Evolutionary conservation across 2,888 invertebrate species (phyloP).

Genomic region (Mechanitis messenoides): DNA sequence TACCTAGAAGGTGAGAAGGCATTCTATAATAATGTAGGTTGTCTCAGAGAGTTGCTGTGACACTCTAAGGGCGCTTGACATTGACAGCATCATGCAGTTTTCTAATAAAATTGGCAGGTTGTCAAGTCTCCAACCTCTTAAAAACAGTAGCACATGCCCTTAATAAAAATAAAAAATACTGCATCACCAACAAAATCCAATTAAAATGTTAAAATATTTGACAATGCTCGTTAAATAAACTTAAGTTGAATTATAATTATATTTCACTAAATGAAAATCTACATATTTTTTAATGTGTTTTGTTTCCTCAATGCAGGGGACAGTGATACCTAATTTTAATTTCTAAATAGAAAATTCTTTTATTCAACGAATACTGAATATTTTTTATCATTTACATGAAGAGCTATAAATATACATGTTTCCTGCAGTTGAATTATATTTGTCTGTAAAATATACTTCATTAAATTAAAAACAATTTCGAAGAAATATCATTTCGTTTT

Average conservation of each 20-base stretch:
- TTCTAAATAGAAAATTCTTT: constrained; percentile 17
- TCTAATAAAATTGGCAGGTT: constrained; percentile 63
- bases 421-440: too few species aligned
- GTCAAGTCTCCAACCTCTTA: constrained; percentile 50
- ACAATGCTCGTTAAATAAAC: too few species aligned
- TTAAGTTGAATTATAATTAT: too few species aligned
- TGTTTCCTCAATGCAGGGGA: constrained; percentile 9
- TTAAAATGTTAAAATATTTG: too few species aligned
- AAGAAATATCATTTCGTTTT: too few species aligned
- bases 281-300: too few species aligned
- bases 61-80: constrained; percentile 46
- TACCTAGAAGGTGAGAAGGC: too few species aligned
- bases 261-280: too few species aligned
- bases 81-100: constrained; percentile 52
- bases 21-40: too few species aligned
- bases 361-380: constrained; percentile 11
- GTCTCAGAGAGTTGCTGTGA: background rate
- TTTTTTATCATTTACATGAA: constrained; percentile 7
- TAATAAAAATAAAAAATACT: background rate
- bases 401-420: too few species aligned
- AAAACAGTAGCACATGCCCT: constrained; percentile 1
- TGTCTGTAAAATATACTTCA: too few species aligned
- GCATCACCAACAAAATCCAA: constrained; percentile 8
- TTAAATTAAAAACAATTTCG: too few species aligned
- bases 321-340: constrained; percentile 16